Evolutionary conservation across 1,140 invertebrate genomes (phyloP).

Genomic region (Steinernema feltiae): DNA sequence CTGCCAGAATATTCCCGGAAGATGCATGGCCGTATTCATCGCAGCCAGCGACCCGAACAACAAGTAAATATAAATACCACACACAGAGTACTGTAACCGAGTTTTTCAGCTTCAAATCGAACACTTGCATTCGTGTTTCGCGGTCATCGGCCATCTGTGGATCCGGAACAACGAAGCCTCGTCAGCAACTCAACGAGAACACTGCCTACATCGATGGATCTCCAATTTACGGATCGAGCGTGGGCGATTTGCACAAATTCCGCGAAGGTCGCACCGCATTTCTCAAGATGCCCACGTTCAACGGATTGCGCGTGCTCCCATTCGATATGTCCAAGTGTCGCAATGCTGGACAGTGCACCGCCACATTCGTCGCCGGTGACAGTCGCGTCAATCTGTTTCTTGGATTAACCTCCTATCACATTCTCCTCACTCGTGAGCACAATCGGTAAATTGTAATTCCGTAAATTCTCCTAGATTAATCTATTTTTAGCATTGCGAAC

Average conservation of each 20-base stretch:
- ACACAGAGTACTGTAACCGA: background rate
- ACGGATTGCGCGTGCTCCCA: constrained; percentile 50
- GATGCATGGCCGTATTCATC: constrained; percentile 55
- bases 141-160: constrained; percentile 57
- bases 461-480: background rate
- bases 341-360: constrained; percentile 41
- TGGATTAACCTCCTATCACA: constrained; percentile 51
- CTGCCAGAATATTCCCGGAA: constrained; percentile 53
- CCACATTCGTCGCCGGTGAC: constrained; percentile 54
- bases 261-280: constrained; percentile 48
- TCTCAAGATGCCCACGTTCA: constrained; percentile 53
- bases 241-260: constrained; percentile 52
- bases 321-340: constrained; percentile 52
- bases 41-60: constrained; percentile 43
- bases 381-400: constrained; percentile 55
- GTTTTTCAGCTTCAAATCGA: constrained; percentile 44
- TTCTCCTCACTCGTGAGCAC: constrained; percentile 55
- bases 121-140: constrained; percentile 52
- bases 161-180: constrained; percentile 51
- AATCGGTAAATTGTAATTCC: constrained; percentile 46
- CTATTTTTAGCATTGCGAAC: constrained; percentile 43
- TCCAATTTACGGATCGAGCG: constrained; percentile 51
- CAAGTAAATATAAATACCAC: constrained; percentile 32
- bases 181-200: constrained; percentile 57
- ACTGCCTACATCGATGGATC: constrained; percentile 55